A percentile compares a stretch with the other conserved stretches of the same genome.
Conservation (phyloP, 2,113 vertebrate species). For the Scomber japonicus region DNA sequence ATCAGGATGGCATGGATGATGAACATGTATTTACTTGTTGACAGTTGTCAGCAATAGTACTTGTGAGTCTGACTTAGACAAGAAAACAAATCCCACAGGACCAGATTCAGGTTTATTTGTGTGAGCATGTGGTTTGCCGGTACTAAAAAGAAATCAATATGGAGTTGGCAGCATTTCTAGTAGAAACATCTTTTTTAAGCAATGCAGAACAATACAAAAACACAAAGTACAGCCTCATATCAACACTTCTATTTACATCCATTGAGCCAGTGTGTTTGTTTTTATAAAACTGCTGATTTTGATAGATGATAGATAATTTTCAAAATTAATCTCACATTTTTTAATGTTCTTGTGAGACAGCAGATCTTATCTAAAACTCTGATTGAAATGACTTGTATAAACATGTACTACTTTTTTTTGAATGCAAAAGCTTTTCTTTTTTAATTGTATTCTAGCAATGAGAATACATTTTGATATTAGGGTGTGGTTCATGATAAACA, state of each 20-base stretch:
- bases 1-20: conserved; percentile 9
- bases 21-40: conserved; percentile 42
- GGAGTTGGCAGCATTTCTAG: not conserved
- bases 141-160: not conserved
- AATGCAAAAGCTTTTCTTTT: too few species aligned
- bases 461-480: too few species aligned
- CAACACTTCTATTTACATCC: too few species aligned
- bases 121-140: conserved; percentile 10
- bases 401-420: too few species aligned
- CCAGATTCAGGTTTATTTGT: conserved; percentile 21
- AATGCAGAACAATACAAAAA: not conserved
- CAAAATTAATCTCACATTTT: too few species aligned
- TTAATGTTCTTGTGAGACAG: not conserved
- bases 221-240: not conserved
- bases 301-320: too few species aligned
- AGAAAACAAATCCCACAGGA: conserved; percentile 2
- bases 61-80: conserved; percentile 27
- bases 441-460: too few species aligned
- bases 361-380: not conserved
- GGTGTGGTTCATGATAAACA: too few species aligned
- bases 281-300: too few species aligned
- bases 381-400: too few species aligned
- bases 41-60: conserved; percentile 31
- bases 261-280: too few species aligned
- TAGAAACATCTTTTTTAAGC: not conserved